Percentiles rank a stretch among this genome's conserved stretches.
Evolutionary conservation across 1,140 invertebrate species (phyloP).

Genomic region (Plectus sambesii): DNA sequence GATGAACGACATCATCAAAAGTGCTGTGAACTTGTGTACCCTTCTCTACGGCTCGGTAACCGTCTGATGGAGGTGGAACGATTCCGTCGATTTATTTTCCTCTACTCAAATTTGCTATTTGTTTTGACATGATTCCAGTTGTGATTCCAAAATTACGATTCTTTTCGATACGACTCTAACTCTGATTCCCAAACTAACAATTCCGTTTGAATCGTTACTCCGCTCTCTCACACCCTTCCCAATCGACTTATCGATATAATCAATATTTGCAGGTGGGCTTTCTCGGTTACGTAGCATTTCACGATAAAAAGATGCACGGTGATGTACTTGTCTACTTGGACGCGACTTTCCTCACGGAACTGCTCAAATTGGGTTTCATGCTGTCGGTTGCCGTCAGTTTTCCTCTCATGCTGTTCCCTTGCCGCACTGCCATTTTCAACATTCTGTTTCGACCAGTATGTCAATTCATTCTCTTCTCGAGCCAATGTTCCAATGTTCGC

Average conservation of each 20-base stretch:
- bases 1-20: slow-evolving; percentile 71
- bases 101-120: no score
- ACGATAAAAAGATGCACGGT: slow-evolving; percentile 57
- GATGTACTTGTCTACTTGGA: slow-evolving; percentile 78
- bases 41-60: slow-evolving; percentile 54
- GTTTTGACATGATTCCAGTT: no score
- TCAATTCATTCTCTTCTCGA: slow-evolving; percentile 14
- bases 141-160: no score
- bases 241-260: slow-evolving; percentile 7
- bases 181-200: no score
- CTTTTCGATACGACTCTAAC: slow-evolving; percentile 55
- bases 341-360: slow-evolving; percentile 64
- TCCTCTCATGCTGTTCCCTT: slow-evolving; percentile 89
- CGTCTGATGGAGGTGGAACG: slow-evolving; percentile 5
- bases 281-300: slow-evolving; percentile 88
- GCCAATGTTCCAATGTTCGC: slow-evolving; percentile 2
- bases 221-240: no score
- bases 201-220: no score
- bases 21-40: slow-evolving; percentile 80
- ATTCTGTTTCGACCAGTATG: slow-evolving; percentile 71
- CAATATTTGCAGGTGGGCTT: slow-evolving; percentile 60
- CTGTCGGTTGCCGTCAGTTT: slow-evolving; percentile 86
- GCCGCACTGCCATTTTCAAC: slow-evolving; percentile 79
- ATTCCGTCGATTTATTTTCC: no score
- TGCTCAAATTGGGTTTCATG: slow-evolving; percentile 84